Evolutionary conservation across 2,113 vertebrate genomes (phyloP).

Genomic region (Rhinolophus sinicus): DNA sequence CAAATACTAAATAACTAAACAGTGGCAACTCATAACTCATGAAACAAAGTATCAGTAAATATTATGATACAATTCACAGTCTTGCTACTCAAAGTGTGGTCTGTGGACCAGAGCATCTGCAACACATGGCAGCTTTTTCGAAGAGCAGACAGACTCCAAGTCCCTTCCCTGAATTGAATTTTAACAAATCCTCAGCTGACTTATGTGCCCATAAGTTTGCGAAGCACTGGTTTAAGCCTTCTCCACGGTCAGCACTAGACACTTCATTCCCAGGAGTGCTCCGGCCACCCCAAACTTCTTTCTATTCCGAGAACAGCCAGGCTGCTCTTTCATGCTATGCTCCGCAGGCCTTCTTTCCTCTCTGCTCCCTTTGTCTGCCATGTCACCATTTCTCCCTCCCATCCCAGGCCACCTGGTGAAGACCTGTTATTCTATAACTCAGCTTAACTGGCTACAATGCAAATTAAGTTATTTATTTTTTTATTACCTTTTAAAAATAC

Average conservation of each 20-base stretch:
- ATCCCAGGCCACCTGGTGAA: not conserved
- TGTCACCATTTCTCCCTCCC: not conserved
- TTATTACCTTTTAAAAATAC: slow-evolving; percentile 32
- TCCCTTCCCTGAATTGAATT: not conserved
- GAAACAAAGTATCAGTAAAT: not conserved
- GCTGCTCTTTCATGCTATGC: not conserved
- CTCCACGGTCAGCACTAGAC: not conserved
- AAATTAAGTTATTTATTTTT: slow-evolving; percentile 1
- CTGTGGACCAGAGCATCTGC: not conserved
- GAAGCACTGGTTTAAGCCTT: not conserved
- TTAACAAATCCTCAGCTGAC: not conserved
- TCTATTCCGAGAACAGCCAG: not conserved
- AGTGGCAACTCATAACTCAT: not conserved
- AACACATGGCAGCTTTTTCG: not conserved
- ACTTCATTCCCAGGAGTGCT: not conserved
- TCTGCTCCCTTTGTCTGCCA: not conserved
- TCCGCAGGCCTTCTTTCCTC: not conserved
- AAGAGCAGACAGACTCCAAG: not conserved
- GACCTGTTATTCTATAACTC: not conserved
- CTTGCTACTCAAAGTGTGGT: not conserved
- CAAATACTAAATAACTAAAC: not conserved
- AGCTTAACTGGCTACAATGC: not conserved
- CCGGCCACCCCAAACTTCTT: not conserved
- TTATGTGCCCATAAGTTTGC: not conserved
- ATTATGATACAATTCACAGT: not conserved